These are phyloP conservation scores for Mimumesa dahlbomi DNA, from an alignment of 2,888 invertebrate species.

Conservation along the genomic window DNA sequence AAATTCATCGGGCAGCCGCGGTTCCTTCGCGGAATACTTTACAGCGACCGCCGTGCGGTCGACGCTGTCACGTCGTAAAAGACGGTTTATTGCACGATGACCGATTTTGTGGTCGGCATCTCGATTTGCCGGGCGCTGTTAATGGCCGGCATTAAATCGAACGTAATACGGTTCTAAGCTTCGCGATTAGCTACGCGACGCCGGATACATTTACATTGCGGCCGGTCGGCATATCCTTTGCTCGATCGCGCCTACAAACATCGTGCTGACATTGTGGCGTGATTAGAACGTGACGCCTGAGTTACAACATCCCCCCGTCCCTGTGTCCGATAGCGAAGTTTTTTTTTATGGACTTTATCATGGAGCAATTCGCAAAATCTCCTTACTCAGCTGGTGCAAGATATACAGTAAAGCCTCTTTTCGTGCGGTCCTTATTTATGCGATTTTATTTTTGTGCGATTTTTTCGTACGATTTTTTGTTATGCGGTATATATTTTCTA, in stretches of 20 bases:
- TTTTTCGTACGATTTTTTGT: too few species aligned
- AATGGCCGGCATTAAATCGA: slow-evolving; percentile 48
- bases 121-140: slow-evolving; percentile 46
- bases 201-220: slow-evolving; percentile 37
- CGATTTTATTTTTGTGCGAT: too few species aligned
- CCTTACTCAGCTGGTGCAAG: too few species aligned
- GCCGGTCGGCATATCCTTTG: slow-evolving; percentile 5
- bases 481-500: too few species aligned
- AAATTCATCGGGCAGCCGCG: slow-evolving; percentile 20
- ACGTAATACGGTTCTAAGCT: slow-evolving; percentile 29
- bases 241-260: background rate
- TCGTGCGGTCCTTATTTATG: too few species aligned
- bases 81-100: slow-evolving; percentile 47
- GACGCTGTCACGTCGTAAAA: slow-evolving; percentile 42
- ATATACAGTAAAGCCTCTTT: too few species aligned
- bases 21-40: slow-evolving; percentile 20
- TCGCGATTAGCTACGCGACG: slow-evolving; percentile 32
- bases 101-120: slow-evolving; percentile 61
- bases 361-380: too few species aligned
- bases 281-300: too few species aligned
- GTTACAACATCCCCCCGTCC: too few species aligned
- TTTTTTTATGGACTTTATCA: too few species aligned
- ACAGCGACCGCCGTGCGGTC: slow-evolving; percentile 35
- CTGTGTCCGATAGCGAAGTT: too few species aligned
- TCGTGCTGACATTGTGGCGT: too few species aligned